Evolutionary conservation across 2,888 invertebrate species (phyloP).

Genomic region (Galeruca laticollis): DNA sequence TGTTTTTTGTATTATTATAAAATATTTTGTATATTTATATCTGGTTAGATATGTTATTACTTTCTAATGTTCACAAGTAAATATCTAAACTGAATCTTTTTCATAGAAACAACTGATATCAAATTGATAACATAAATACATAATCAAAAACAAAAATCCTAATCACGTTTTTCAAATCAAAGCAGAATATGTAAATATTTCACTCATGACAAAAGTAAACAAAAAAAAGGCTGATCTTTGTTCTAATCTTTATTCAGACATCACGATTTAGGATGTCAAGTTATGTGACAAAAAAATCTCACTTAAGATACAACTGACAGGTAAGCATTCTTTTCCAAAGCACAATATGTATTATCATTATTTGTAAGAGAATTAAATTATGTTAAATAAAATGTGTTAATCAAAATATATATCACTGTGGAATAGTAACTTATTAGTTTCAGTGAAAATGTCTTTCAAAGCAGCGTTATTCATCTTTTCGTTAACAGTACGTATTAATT

Average conservation of each 20-base stretch:
- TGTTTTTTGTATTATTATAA: no score
- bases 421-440: background rate
- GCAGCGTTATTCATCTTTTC: conserved; percentile 7
- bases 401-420: background rate
- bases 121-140: background rate
- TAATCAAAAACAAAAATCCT: background rate
- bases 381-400: background rate
- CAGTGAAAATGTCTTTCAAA: conserved; percentile 24
- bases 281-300: conserved; percentile 10
- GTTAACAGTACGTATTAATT: conserved; percentile 21
- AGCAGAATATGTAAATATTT: background rate
- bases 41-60: no score
- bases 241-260: background rate
- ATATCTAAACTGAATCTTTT: no score
- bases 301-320: conserved; percentile 6
- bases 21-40: no score
- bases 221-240: background rate
- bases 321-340: background rate
- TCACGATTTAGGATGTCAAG: background rate
- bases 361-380: conserved; percentile 11
- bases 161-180: background rate
- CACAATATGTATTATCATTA: background rate
- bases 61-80: no score
- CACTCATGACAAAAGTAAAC: background rate
- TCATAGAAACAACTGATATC: no score